Conservation (phyloP, 2,888 invertebrate genomes). For the Eristalis intricaria region DNA sequence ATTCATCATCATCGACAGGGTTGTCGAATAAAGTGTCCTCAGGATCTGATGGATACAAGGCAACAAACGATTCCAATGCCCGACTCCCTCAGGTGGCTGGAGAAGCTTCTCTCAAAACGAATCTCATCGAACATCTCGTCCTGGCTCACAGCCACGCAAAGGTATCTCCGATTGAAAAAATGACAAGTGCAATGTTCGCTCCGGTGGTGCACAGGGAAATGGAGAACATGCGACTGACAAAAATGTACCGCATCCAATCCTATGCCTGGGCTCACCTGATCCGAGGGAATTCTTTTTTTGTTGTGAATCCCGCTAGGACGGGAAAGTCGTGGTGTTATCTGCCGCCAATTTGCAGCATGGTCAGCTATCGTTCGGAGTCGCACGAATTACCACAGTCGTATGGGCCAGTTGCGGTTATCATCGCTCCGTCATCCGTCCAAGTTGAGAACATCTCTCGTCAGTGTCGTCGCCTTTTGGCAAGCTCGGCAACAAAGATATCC, state of each 20-base stretch:
- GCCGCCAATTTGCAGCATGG: slow-evolving; percentile 85
- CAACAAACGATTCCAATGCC: neutral
- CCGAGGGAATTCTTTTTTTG: slow-evolving; percentile 85
- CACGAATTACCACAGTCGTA: slow-evolving; percentile 79
- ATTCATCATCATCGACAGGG: neutral
- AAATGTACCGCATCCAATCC: slow-evolving; percentile 83
- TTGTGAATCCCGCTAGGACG: slow-evolving; percentile 84
- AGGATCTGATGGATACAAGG: neutral
- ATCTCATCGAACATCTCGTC: slow-evolving; percentile 74
- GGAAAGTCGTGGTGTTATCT: slow-evolving; percentile 89
- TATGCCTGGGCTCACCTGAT: slow-evolving; percentile 88
- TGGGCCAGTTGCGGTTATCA: slow-evolving; percentile 86
- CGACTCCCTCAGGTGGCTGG: slow-evolving; percentile 44
- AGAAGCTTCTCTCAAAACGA: slow-evolving; percentile 50
- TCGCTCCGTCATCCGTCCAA: slow-evolving; percentile 85
- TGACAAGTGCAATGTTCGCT: slow-evolving; percentile 74
- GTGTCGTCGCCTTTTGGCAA: slow-evolving; percentile 81
- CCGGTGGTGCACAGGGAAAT: slow-evolving; percentile 75
- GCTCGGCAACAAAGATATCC: slow-evolving; percentile 78
- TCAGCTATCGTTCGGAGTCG: slow-evolving; percentile 77
- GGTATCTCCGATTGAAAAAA: slow-evolving; percentile 73
- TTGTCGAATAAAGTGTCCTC: neutral
- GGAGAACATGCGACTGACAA: slow-evolving; percentile 74
- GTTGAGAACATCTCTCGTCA: slow-evolving; percentile 82
- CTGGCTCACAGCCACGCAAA: slow-evolving; percentile 76